Percentiles rank a stretch among this genome's conserved stretches.
Evolutionary conservation across 2,888 invertebrate genomes (phyloP).

Genomic region (Dasypolia templi): DNA sequence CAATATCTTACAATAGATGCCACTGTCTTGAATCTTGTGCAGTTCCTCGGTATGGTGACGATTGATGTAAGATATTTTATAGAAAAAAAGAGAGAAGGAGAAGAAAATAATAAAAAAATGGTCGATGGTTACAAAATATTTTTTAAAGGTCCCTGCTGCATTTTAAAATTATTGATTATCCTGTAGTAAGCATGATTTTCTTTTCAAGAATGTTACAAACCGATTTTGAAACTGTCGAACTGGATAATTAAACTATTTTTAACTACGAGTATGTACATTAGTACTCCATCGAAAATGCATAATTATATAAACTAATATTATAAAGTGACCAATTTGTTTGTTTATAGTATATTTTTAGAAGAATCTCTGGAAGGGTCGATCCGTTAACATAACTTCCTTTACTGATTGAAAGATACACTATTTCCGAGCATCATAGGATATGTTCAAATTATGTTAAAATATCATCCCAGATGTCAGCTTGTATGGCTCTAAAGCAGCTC

Average conservation of each 20-base stretch:
- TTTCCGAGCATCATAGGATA: too few species aligned
- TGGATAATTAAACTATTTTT: background rate
- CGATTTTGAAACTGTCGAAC: background rate
- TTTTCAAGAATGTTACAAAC: background rate
- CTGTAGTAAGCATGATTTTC: too few species aligned
- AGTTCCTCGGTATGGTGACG: too few species aligned
- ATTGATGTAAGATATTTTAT: background rate
- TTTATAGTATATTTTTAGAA: background rate
- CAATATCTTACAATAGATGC: slow-evolving; percentile 12
- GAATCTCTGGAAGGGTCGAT: background rate
- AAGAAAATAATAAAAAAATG: background rate
- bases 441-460: too few species aligned
- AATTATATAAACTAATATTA: too few species aligned
- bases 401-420: background rate
- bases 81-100: background rate
- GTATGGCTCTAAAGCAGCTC: too few species aligned
- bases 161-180: too few species aligned
- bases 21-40: background rate
- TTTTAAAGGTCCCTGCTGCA: too few species aligned
- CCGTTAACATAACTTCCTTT: background rate
- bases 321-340: too few species aligned
- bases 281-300: too few species aligned
- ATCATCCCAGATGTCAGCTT: too few species aligned
- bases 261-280: too few species aligned
- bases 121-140: background rate